Conservation (phyloP, 2,888 invertebrate species). For the Ceriagrion tenellum region DNA sequence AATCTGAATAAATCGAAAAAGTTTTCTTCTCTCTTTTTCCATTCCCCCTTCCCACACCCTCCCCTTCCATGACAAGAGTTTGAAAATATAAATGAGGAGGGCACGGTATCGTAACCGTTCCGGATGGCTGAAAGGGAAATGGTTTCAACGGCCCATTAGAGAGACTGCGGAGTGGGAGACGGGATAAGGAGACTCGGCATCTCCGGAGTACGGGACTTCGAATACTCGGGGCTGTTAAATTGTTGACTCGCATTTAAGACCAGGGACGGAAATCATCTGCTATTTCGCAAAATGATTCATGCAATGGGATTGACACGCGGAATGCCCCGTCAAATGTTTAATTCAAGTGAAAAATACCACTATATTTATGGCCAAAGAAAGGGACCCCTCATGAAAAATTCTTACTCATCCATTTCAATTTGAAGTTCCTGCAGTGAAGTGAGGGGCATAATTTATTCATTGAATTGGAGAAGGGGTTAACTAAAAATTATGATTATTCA, state of each 20-base stretch:
- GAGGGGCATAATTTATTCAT: too few relatives aligned
- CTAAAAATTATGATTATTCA: too few relatives aligned
- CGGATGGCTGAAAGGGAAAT: conserved; percentile 19
- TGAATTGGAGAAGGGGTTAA: too few relatives aligned
- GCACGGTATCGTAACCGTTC: background rate
- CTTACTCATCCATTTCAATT: too few relatives aligned
- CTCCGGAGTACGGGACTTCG: background rate
- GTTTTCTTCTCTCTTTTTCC: background rate
- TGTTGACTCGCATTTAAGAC: background rate
- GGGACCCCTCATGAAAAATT: too few relatives aligned
- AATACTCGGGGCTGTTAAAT: background rate
- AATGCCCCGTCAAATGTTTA: background rate
- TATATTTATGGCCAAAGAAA: too few relatives aligned
- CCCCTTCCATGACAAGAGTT: background rate
- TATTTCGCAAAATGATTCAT: background rate
- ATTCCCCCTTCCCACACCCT: background rate
- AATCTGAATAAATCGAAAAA: conserved; percentile 24
- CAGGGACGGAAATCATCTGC: background rate
- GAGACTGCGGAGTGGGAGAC: background rate
- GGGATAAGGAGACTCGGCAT: background rate
- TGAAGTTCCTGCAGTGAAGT: too few relatives aligned
- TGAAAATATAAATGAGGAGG: conserved; percentile 7
- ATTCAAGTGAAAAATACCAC: too few relatives aligned
- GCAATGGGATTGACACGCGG: background rate
- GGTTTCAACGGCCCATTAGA: background rate